A percentile compares a stretch with the other conserved stretches of the same genome.
These are phyloP conservation scores for Chironomus striatipennis DNA, from an alignment of 1,140 invertebrate genomes.

Conservation along the genomic window DNA sequence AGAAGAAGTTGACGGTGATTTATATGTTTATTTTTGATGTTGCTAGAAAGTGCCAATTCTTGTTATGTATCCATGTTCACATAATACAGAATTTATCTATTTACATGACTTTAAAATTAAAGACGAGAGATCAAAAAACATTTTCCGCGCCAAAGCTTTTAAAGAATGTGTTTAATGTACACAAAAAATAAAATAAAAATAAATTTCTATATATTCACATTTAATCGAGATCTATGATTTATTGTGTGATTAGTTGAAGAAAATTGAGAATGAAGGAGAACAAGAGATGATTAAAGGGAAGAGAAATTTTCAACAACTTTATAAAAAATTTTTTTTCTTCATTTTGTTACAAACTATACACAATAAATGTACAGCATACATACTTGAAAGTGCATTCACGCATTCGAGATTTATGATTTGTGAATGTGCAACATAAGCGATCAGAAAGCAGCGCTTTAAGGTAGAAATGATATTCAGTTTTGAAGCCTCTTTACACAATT, in stretches of 20 bases:
- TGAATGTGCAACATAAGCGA: not conserved
- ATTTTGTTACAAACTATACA: too few relatives aligned
- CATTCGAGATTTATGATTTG: constrained; percentile 21
- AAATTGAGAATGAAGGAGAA: not conserved
- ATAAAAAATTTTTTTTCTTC: not conserved
- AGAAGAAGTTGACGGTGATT: not conserved
- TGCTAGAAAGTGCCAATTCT: constrained; percentile 1
- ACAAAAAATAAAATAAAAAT: too few relatives aligned
- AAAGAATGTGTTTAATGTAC: too few relatives aligned
- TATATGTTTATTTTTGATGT: constrained; percentile 14
- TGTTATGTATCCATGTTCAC: not conserved
- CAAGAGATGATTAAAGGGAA: not conserved
- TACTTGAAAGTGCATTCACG: constrained; percentile 19
- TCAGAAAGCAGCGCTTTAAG: not conserved
- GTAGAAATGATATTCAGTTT: not conserved
- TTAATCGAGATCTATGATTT: too few relatives aligned
- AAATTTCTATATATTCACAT: too few relatives aligned
- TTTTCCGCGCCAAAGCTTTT: too few relatives aligned
- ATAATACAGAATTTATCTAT: too few relatives aligned
- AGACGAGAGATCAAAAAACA: too few relatives aligned
- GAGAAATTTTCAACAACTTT: not conserved
- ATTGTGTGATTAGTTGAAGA: not conserved
- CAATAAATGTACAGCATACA: not conserved
- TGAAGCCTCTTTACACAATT: not conserved
- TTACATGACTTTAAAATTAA: too few relatives aligned